Evolutionary conservation across 2,888 invertebrate genomes (phyloP).

Genomic region (Chydorus sphaericus): DNA sequence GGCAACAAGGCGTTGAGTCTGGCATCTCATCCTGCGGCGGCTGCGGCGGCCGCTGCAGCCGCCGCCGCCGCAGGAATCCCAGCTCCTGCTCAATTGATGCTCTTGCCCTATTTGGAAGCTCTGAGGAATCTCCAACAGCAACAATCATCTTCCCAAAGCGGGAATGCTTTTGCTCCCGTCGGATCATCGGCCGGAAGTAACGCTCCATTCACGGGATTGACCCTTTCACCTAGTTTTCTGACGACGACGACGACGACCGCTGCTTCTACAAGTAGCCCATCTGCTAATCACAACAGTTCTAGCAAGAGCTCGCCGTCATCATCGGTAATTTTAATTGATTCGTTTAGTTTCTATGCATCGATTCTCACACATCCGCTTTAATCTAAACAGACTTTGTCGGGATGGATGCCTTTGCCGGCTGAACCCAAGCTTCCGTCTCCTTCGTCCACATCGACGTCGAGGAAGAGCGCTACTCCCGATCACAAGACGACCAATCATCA

Average conservation of each 20-base stretch:
- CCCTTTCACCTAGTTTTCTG: not conserved
- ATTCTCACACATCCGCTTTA: too few relatives aligned
- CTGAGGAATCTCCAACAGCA: slow-evolving; percentile 1
- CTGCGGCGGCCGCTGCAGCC: too few relatives aligned
- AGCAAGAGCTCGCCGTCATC: not conserved
- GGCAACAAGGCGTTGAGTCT: slow-evolving; percentile 7
- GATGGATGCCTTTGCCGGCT: not conserved
- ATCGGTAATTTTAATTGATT: not conserved
- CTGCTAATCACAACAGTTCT: not conserved
- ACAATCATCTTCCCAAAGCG: too few relatives aligned
- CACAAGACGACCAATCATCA: slow-evolving; percentile 13
- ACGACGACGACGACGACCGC: not conserved
- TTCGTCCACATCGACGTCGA: too few relatives aligned
- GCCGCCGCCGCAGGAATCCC: slow-evolving; percentile 8
- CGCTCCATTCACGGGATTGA: not conserved
- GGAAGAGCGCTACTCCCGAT: not conserved
- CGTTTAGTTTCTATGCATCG: too few relatives aligned
- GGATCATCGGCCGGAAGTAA: not conserved
- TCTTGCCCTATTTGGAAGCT: slow-evolving; percentile 12
- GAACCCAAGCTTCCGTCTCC: not conserved
- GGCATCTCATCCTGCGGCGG: too few relatives aligned
- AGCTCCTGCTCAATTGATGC: slow-evolving; percentile 12
- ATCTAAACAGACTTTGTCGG: not conserved
- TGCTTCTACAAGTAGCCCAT: too few relatives aligned
- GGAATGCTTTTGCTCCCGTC: too few relatives aligned